Evolutionary conservation across 2,113 vertebrate genomes (phyloP), one percentile per base, ranked within the genome.

Genomic region (Callaeas wilsoni): DNA sequence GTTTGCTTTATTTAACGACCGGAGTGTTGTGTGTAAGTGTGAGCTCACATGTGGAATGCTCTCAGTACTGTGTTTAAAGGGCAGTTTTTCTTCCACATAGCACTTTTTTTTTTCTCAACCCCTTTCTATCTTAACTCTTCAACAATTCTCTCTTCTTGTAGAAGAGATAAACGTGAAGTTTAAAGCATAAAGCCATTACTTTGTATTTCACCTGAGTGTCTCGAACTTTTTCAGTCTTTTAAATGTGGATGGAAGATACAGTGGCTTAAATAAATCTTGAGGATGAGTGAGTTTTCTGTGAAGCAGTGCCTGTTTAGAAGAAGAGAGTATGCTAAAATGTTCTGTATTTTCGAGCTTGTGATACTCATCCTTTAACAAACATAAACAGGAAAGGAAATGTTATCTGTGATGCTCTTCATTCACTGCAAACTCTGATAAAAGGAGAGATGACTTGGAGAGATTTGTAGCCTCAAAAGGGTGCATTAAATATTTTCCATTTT

Each of bases 51-150:
- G 44, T n/a, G 87, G 93, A 84, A 78, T 1, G 46, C 92, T 96
- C 85, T 95, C 91, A 94, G 84, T 94, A 63, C 91, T 87, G 5
- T 93, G 83, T 96, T 92, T 96, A 93, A 93, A 95, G 94, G 84
- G 87, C 95, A 97, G 87, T 94, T 98, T 92, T 85, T 97, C 91
- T 94, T 95, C 71, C 64, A 90, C 62, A 60, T 93, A 96, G 93
- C 97, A 94, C 94, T 97, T 91, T 96, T 95, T 47, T 42, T 96
- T 93, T 91, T 96, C 89, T 95, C 84, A 47, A 94, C 56, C 50
- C 84, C 81, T 91, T 93, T 95, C 68, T 65, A 3, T 67, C 62
- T 78, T 95, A 71, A 30, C 52, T 79, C 96, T 64, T 84, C 87
- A 79, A 50, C 39, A 42, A 87, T 95, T 95, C 44, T 89, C 18